Evolutionary conservation across 1,140 invertebrate species (phyloP), one percentile per base, ranked within the genome.

Genomic region (Lepidurus apus): DNA sequence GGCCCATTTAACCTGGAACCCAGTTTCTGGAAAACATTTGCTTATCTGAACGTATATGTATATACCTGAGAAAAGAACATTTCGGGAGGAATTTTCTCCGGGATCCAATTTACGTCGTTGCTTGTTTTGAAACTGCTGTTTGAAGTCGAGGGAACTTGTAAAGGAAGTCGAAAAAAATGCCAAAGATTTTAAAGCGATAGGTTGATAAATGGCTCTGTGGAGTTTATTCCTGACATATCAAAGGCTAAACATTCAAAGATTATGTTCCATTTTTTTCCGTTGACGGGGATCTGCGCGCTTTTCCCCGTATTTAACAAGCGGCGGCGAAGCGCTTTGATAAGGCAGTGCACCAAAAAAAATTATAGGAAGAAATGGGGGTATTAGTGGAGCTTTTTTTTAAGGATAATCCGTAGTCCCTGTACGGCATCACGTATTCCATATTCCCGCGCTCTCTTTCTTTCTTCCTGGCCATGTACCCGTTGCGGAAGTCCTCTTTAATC

Each of bases 171-270:
- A 4, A 34, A 34, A 34, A 34, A 34, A 34, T 34, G 1, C 34
- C 7, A 21, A 65, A 9, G 17, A 65, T 17, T 65, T 65, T 65
- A n/a, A 9, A 21, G 53, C 17, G 17, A 65, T 65, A 21, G 53
- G 8, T 65, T 65, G 53, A 65, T 17, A 65, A 65, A 65, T 17
- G 21, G 53, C 53, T 21, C 53, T 21, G 13, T 13, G 8, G 53
- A n/a, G 53, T 65, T n/a, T 65, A 34, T 65, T 65, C 53, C 13
- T 65, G 53, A 65, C 53, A 65, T 65, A n/a, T 65, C 53, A 34
- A 34, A 34, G 34, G 34, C 34, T 34, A 34, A 34, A 34, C 34
- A 34, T 34, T 34, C 34, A 34, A 34, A 34, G 34, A 34, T 34
- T 34, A 34, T 34, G 34, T 34, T 34, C 34, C 0, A 34, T 34